These are phyloP conservation scores for Schizotus pectinicornis DNA, from an alignment of 2,888 invertebrate genomes.

Conservation along the genomic window DNA sequence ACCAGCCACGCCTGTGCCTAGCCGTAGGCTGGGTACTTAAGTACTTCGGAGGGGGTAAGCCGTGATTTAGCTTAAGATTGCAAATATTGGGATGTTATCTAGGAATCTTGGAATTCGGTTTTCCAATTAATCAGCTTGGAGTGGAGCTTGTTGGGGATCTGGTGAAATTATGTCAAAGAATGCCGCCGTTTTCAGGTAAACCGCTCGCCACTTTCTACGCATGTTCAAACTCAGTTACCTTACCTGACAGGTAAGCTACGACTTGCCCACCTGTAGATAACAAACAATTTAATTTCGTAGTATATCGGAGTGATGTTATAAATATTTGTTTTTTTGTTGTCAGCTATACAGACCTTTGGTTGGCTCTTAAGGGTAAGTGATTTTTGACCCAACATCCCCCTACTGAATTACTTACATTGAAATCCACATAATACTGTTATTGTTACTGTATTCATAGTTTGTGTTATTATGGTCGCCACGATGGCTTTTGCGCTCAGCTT, in stretches of 20 bases:
- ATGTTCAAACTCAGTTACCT: constrained; percentile 42
- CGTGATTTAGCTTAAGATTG: background rate
- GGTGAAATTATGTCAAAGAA: constrained; percentile 28
- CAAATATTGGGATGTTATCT: constrained; percentile 13
- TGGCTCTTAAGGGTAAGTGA: constrained; percentile 11
- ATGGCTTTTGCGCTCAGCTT: constrained; percentile 42
- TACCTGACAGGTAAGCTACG: constrained; percentile 41
- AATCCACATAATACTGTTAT: constrained; percentile 37
- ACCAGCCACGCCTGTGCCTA: no score
- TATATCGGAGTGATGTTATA: constrained; percentile 29
- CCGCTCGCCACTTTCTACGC: constrained; percentile 39
- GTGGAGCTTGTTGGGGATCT: constrained; percentile 2
- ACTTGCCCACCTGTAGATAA: constrained; percentile 31
- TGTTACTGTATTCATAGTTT: constrained; percentile 45
- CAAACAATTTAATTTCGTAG: constrained; percentile 28
- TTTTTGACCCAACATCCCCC: background rate
- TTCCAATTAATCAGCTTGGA: constrained; percentile 11
- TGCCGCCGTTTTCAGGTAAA: constrained; percentile 21
- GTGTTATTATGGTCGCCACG: constrained; percentile 50
- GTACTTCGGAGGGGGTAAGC: no score
- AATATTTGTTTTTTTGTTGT: constrained; percentile 18
- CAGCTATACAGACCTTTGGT: constrained; percentile 3
- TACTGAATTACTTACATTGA: background rate
- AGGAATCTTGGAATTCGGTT: constrained; percentile 18
- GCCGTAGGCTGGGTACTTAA: no score